These are phyloP conservation scores for Philaenus spumarius DNA, from an alignment of 1,140 invertebrate genomes.

Conservation along the genomic window DNA sequence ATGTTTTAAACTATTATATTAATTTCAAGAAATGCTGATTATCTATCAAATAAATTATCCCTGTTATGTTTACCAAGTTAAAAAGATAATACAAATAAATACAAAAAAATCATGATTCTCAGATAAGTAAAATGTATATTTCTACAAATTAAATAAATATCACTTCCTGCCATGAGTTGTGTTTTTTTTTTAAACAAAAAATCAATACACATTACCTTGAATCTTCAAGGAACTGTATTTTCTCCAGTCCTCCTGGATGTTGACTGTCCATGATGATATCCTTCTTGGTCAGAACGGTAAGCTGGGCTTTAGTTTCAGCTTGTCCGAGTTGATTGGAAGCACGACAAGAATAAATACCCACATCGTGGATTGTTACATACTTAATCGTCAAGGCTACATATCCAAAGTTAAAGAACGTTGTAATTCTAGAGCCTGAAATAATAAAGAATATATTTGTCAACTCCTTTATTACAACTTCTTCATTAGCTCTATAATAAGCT, in stretches of 20 bases:
- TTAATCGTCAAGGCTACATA: constrained; percentile 95
- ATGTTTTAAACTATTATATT: too few species aligned
- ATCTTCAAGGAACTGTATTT: constrained; percentile 85
- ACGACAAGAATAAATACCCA: constrained; percentile 84
- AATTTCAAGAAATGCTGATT: too few species aligned
- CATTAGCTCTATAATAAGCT: background rate
- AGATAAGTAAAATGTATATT: too few species aligned
- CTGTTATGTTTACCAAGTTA: too few species aligned
- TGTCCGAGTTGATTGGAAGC: constrained; percentile 84
- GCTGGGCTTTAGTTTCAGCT: constrained; percentile 78
- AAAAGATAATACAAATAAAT: too few species aligned
- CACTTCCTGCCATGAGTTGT: too few species aligned
- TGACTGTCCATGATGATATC: constrained; percentile 79
- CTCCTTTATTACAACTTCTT: too few species aligned
- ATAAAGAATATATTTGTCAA: constrained; percentile 19
- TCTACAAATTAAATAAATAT: too few species aligned
- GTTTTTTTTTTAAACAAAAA: too few species aligned
- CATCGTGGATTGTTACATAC: constrained; percentile 82
- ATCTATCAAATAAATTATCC: too few species aligned
- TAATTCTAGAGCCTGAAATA: constrained; percentile 70
- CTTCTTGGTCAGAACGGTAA: constrained; percentile 78
- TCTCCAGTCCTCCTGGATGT: constrained; percentile 78
- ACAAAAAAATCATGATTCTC: too few species aligned
- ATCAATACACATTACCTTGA: too few species aligned
- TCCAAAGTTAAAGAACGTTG: constrained; percentile 93